phyloP scores from a whole-genome alignment of 2,797 vertebrate species.

The Oryzias dopingdopingensis region DNA sequence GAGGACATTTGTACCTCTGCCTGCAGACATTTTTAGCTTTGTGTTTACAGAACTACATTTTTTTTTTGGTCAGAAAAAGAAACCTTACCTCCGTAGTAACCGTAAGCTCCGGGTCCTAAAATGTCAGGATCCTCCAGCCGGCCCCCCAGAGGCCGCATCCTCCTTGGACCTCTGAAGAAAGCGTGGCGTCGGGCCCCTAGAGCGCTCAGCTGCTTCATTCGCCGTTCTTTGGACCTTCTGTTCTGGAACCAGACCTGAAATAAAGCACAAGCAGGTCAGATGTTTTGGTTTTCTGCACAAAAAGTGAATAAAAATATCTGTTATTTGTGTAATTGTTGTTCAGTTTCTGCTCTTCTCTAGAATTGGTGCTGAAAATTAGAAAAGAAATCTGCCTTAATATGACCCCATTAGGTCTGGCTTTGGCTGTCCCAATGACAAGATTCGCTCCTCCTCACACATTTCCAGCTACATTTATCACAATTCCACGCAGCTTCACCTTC shows the following conservation, averaged over 20 bases:
- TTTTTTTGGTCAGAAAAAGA: not conserved
- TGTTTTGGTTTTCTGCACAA: not conserved
- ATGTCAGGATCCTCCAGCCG: slow-evolving; percentile 90
- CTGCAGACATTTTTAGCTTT: not conserved
- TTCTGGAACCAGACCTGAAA: slow-evolving; percentile 96
- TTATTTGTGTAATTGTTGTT: not conserved
- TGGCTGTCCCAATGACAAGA: not conserved
- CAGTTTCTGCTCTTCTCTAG: slow-evolving; percentile 16
- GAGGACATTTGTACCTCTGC: no score
- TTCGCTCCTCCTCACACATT: slow-evolving; percentile 1
- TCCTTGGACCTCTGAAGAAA: slow-evolving; percentile 89
- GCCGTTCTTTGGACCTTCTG: slow-evolving; percentile 91
- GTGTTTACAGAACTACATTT: slow-evolving; percentile 6
- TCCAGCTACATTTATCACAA: slow-evolving; percentile 3
- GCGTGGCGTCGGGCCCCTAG: slow-evolving; percentile 89
- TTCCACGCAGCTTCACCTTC: not conserved
- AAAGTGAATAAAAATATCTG: not conserved
- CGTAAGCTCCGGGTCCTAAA: slow-evolving; percentile 86
- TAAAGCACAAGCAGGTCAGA: not conserved
- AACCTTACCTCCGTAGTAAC: slow-evolving; percentile 87
- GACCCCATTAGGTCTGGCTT: slow-evolving; percentile 1
- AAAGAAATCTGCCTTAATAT: not conserved
- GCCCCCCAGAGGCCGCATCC: slow-evolving; percentile 90
- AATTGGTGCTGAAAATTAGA: slow-evolving; percentile 4
- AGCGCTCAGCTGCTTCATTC: slow-evolving; percentile 95